These are phyloP conservation scores for Dyspetes luteomarginatus DNA, from an alignment of 2,888 invertebrate species.

Conservation along the genomic window DNA sequence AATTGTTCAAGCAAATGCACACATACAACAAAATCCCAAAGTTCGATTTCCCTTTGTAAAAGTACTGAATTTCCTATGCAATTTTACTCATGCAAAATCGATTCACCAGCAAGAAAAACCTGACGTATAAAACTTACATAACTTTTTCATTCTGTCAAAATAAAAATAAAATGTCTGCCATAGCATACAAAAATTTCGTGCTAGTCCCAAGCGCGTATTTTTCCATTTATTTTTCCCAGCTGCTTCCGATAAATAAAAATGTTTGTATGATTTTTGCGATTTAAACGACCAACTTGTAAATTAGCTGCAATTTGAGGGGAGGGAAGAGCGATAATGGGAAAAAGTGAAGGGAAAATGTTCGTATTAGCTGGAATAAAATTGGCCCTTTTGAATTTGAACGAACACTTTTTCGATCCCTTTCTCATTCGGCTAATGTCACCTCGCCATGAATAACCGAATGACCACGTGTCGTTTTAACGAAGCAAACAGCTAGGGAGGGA, in stretches of 20 bases:
- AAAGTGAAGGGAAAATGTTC: background rate
- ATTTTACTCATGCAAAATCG: constrained; percentile 31
- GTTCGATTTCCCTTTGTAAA: background rate
- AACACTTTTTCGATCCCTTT: background rate
- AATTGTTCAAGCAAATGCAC: background rate
- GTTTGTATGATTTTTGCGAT: constrained; percentile 24
- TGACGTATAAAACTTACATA: background rate
- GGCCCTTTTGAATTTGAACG: constrained; percentile 19
- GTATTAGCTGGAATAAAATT: background rate
- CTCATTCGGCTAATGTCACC: background rate
- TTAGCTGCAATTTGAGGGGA: background rate
- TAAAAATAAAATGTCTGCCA: background rate
- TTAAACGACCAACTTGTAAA: constrained; percentile 3
- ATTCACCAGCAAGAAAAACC: constrained; percentile 18
- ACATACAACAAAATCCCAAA: constrained; percentile 13
- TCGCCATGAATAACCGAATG: constrained; percentile 39
- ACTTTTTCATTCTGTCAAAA: background rate
- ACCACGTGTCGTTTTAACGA: constrained; percentile 20
- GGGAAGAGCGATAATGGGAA: background rate
- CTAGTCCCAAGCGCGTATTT: no score
- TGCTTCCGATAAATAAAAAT: background rate
- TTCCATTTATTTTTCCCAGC: background rate
- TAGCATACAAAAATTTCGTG: no score
- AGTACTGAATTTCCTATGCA: background rate
- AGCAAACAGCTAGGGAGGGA: background rate